phyloP scores from a whole-genome alignment of 2,888 invertebrate genomes.

The Anagyrus pseudococci region DNA sequence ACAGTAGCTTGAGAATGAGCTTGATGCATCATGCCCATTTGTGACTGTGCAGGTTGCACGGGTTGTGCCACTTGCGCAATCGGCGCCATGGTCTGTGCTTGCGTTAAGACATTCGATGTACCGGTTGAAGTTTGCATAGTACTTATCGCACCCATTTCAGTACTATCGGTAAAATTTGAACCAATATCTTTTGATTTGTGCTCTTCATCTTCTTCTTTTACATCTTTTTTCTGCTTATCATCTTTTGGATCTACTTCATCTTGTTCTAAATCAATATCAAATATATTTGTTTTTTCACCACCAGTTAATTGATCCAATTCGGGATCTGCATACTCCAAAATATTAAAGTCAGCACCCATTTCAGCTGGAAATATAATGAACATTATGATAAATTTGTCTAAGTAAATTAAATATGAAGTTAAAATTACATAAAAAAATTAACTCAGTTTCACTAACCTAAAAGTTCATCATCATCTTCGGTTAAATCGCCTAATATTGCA shows the following conservation, averaged over 20 bases:
- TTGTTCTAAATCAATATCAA: constrained; percentile 85
- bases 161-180: constrained; percentile 42
- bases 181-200: constrained; percentile 49
- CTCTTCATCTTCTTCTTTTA: constrained; percentile 53
- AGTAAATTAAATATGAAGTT: no score
- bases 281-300: constrained; percentile 82
- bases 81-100: constrained; percentile 46
- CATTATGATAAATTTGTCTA: no score
- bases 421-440: constrained; percentile 3
- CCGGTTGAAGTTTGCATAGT: constrained; percentile 46
- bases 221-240: constrained; percentile 64
- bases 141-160: constrained; percentile 42
- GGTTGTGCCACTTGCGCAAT: constrained; percentile 42
- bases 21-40: constrained; percentile 47
- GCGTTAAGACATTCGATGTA: constrained; percentile 46
- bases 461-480: constrained; percentile 86
- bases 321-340: constrained; percentile 93
- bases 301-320: constrained; percentile 83
- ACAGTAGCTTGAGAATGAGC: constrained; percentile 55
- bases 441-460: constrained; percentile 65
- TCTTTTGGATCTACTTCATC: constrained; percentile 73
- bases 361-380: constrained; percentile 75
- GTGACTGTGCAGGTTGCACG: constrained; percentile 47
- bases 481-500: constrained; percentile 80
- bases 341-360: constrained; percentile 94